phyloP scores from a whole-genome alignment of 2,797 vertebrate genomes.

The Rhinella marina region DNA sequence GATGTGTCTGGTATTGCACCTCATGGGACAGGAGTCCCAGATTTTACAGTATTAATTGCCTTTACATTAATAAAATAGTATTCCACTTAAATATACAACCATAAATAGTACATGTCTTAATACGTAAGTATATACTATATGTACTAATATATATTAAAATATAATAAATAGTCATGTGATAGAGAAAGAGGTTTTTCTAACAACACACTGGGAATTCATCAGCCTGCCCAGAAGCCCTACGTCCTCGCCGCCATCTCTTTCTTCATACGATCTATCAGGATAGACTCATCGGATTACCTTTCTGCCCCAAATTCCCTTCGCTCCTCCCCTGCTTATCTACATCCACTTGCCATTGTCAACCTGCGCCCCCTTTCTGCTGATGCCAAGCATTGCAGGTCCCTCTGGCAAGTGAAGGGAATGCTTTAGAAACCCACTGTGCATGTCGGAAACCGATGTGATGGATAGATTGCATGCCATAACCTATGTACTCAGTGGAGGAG shows the following conservation, averaged over 20 bases:
- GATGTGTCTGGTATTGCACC: not conserved
- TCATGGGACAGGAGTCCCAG: not conserved
- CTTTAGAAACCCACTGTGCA: not conserved
- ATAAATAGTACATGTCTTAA: not conserved
- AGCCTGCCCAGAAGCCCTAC: slow-evolving; percentile 31
- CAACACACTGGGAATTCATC: not conserved
- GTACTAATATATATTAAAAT: not conserved
- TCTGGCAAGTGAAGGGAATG: slow-evolving; percentile 9
- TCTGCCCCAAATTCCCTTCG: slow-evolving; percentile 24
- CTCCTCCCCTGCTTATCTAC: slow-evolving; percentile 18
- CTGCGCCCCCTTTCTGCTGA: slow-evolving; percentile 26
- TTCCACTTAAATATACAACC: too few species aligned
- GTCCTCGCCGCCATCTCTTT: not conserved
- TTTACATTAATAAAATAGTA: too few species aligned
- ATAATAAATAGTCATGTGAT: not conserved
- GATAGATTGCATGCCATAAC: not conserved
- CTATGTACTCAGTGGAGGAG: not conserved
- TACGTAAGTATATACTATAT: too few species aligned
- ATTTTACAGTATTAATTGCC: too few species aligned
- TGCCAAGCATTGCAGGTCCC: slow-evolving; percentile 50
- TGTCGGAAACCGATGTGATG: not conserved
- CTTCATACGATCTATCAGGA: not conserved
- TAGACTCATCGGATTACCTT: not conserved
- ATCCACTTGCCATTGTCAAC: slow-evolving; percentile 50
- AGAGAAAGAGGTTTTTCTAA: not conserved